A percentile compares a stretch with the other conserved stretches of the same genome.
These are phyloP conservation scores for Cichladusa arquata DNA, from an alignment of 2,113 vertebrate species.

Conservation along the genomic window DNA sequence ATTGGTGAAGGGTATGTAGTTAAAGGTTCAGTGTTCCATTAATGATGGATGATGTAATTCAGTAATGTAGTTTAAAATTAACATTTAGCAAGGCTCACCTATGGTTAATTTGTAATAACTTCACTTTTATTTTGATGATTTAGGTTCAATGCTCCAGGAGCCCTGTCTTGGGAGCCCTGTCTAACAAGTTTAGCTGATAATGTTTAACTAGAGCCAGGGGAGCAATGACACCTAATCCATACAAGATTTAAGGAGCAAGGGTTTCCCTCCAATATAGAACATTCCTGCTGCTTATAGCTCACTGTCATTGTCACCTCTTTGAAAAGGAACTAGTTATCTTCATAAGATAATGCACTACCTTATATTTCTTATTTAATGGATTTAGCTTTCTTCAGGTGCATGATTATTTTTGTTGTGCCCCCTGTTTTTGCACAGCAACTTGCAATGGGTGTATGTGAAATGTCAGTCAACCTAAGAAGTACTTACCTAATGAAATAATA, in stretches of 20 bases:
- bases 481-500: background rate
- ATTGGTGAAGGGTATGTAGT: background rate
- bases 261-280: background rate
- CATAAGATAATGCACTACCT: background rate
- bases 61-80: background rate
- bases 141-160: background rate
- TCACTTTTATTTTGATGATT: background rate
- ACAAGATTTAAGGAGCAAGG: background rate
- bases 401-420: background rate
- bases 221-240: background rate
- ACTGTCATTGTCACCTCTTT: background rate
- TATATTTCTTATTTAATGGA: background rate
- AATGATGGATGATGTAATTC: background rate
- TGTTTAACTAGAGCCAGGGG: background rate
- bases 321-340: background rate
- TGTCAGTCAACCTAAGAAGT: background rate
- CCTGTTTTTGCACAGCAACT: background rate
- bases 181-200: background rate
- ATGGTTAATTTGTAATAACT: background rate
- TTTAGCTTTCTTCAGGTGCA: background rate
- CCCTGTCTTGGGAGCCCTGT: background rate
- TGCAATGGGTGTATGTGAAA: background rate
- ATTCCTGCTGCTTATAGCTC: background rate
- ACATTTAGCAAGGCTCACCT: background rate
- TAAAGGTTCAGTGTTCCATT: background rate